Percentiles rank a stretch among this genome's conserved stretches.
Conservation (phyloP, 2,888 invertebrate species). For the Drosophila acutilabella region DNA sequence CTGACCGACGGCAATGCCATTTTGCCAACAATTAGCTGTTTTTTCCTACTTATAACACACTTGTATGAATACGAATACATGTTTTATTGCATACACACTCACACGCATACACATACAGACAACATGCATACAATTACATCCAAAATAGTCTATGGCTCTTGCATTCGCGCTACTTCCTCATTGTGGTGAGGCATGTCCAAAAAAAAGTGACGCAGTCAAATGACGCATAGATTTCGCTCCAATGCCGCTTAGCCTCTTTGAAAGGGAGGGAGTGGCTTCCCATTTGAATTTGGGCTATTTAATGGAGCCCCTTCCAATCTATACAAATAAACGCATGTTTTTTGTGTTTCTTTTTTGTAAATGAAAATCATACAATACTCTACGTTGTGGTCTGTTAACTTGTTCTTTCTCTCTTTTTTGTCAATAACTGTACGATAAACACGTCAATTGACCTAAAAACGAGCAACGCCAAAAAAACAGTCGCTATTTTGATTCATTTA, state of each 20-base stretch:
- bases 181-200: conserved; percentile 51
- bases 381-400: conserved; percentile 55
- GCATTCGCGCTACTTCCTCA: conserved; percentile 51
- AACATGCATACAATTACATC: conserved; percentile 17
- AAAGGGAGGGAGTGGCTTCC: conserved; percentile 51
- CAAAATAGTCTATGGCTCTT: conserved; percentile 43
- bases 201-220: conserved; percentile 60
- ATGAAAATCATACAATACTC: conserved; percentile 32
- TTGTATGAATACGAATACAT: conserved; percentile 6
- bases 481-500: conserved; percentile 7
- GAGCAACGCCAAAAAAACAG: conserved; percentile 46
- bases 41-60: conserved; percentile 20
- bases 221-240: conserved; percentile 55
- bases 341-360: conserved; percentile 19
- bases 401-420: conserved; percentile 43
- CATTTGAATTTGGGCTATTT: conserved; percentile 34
- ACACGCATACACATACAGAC: neutral
- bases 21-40: conserved; percentile 46
- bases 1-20: conserved; percentile 58
- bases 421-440: conserved; percentile 62
- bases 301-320: conserved; percentile 30
- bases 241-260: conserved; percentile 28
- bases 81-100: neutral
- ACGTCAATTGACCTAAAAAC: conserved; percentile 73
- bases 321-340: conserved; percentile 12